A percentile compares a stretch with the other conserved stretches of the same genome.
These are phyloP conservation scores for Hoplodrina ambigua DNA, from an alignment of 2,888 invertebrate species.

Conservation along the genomic window DNA sequence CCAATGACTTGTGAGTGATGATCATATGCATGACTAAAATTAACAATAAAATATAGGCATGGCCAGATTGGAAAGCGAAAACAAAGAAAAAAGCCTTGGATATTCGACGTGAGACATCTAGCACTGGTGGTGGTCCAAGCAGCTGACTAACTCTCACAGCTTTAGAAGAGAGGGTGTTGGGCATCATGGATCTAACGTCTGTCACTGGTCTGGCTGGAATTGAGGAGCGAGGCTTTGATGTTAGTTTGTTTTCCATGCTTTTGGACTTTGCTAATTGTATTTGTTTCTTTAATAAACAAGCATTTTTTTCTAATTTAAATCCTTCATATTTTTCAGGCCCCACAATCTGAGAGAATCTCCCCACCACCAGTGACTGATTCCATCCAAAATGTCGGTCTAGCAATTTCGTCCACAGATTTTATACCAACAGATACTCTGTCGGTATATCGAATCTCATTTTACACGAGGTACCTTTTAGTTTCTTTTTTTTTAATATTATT, in stretches of 20 bases:
- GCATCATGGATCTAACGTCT: slow-evolving; percentile 21
- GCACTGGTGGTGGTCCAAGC: slow-evolving; percentile 47
- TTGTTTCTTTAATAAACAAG: background rate
- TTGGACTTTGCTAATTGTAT: background rate
- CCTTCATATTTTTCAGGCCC: background rate
- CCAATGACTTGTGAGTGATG: background rate
- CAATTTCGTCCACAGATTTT: background rate
- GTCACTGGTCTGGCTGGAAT: slow-evolving; percentile 16
- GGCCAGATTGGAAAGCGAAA: slow-evolving; percentile 42
- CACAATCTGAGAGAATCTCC: background rate
- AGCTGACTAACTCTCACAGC: slow-evolving; percentile 25
- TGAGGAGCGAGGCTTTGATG: slow-evolving; percentile 11
- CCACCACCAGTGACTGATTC: background rate
- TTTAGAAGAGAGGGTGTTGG: slow-evolving; percentile 24
- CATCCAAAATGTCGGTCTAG: background rate
- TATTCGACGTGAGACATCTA: slow-evolving; percentile 23
- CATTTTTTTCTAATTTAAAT: background rate
- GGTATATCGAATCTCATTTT: background rate
- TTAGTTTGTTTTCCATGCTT: background rate
- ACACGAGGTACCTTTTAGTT: background rate
- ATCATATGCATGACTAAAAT: slow-evolving; percentile 4
- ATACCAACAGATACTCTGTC: no score
- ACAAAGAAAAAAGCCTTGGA: slow-evolving; percentile 42
- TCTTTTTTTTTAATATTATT: background rate
- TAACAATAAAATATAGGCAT: background rate